phyloP scores from a whole-genome alignment of 1,140 invertebrate species.

The Drosophila nebulosa region DNA sequence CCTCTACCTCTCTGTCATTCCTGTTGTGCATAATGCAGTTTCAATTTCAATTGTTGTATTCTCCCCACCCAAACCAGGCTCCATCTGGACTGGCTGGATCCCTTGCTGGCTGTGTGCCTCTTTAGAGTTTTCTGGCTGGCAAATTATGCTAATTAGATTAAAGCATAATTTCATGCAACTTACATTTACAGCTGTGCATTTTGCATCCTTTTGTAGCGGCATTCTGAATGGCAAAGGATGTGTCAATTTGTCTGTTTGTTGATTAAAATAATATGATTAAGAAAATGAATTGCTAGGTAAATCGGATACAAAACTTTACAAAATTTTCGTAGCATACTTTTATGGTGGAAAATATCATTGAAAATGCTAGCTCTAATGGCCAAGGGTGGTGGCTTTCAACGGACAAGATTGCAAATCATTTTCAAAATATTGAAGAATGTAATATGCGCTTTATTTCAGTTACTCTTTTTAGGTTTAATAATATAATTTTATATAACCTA shows the following conservation, averaged over 20 bases:
- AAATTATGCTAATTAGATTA: conserved; percentile 80
- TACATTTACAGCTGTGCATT: conserved; percentile 45
- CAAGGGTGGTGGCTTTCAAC: too few relatives aligned
- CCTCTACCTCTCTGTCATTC: conserved; percentile 23
- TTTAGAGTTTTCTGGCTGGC: conserved; percentile 38
- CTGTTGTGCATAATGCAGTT: conserved; percentile 74
- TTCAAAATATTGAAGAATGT: too few relatives aligned
- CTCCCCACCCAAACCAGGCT: conserved; percentile 16
- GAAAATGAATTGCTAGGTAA: neutral
- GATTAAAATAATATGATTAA: conserved; percentile 41
- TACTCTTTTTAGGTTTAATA: too few relatives aligned
- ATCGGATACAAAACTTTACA: neutral
- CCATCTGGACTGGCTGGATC: conserved; percentile 19
- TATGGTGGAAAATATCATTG: neutral
- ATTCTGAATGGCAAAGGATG: conserved; percentile 43
- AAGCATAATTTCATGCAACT: conserved; percentile 79
- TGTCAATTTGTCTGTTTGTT: conserved; percentile 54
- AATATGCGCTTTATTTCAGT: too few relatives aligned
- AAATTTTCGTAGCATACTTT: neutral
- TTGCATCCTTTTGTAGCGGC: conserved; percentile 30
- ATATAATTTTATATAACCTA: too few relatives aligned
- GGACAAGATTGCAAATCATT: too few relatives aligned
- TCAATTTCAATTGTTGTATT: conserved; percentile 77
- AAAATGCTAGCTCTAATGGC: too few relatives aligned
- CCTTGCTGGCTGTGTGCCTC: neutral